Conservation (phyloP, 2,888 invertebrate genomes). For the Xylocampa areola region DNA sequence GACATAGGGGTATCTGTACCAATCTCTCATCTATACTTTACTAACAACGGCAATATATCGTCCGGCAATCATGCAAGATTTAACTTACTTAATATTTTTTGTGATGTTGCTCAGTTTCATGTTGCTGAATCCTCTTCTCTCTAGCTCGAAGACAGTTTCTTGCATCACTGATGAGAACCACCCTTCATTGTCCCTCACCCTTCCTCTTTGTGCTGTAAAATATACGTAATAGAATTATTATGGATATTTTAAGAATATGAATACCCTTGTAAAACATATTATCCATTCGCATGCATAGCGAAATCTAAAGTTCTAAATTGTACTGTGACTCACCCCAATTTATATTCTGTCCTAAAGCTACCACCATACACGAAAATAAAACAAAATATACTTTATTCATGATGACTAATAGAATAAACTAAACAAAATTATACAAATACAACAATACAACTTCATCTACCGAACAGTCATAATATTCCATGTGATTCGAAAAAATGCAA, state of each 20-base stretch:
- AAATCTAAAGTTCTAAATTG: neutral
- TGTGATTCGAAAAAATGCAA: neutral
- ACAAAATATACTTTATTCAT: constrained; percentile 24
- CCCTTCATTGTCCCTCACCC: constrained; percentile 49
- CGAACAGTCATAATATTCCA: neutral
- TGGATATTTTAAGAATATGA: too few relatives aligned
- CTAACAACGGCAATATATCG: neutral
- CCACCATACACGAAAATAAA: constrained; percentile 14
- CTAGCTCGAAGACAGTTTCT: constrained; percentile 65
- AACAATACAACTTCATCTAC: neutral
- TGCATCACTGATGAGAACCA: constrained; percentile 67
- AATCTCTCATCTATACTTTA: too few relatives aligned
- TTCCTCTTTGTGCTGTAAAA: constrained; percentile 46
- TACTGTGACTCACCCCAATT: constrained; percentile 32
- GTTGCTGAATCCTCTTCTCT: constrained; percentile 66
- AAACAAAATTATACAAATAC: neutral
- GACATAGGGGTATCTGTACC: too few relatives aligned
- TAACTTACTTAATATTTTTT: constrained; percentile 63
- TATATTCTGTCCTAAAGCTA: constrained; percentile 14
- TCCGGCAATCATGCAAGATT: neutral
- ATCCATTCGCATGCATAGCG: neutral
- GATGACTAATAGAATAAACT: constrained; percentile 2
- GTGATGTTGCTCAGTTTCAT: constrained; percentile 65
- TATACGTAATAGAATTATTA: neutral
- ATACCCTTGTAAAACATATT: too few relatives aligned